phyloP scores from a whole-genome alignment of 2,113 vertebrate genomes.

The Xenus cinereus region DNA sequence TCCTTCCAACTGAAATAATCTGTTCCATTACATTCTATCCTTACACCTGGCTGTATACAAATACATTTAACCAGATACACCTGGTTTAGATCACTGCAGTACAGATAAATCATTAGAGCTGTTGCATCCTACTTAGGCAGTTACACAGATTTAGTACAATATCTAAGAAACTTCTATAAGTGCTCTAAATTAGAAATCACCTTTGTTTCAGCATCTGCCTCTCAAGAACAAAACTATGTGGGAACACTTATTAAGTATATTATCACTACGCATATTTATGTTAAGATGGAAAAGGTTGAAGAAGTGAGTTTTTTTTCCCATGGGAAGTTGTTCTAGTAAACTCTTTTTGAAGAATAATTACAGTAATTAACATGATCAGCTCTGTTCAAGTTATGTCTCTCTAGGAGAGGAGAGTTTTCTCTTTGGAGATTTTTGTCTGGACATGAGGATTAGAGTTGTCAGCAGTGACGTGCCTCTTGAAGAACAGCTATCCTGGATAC shows the following conservation, averaged over 20 bases:
- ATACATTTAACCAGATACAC: neutral
- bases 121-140: neutral
- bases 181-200: neutral
- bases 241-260: neutral
- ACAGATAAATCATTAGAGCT: neutral
- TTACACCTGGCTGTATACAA: neutral
- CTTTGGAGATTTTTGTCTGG: constrained; percentile 10
- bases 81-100: neutral
- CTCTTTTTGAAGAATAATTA: constrained; percentile 16
- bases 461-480: neutral
- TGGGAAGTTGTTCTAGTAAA: neutral
- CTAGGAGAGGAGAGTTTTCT: neutral
- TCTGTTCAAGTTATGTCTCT: neutral
- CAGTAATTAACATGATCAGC: neutral
- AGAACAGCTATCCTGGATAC: neutral
- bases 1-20: neutral
- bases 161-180: neutral
- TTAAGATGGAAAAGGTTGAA: neutral
- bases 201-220: neutral
- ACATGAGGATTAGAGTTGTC: constrained; percentile 24
- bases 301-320: neutral
- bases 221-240: neutral
- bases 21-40: neutral
- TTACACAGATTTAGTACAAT: accelerated
- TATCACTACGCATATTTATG: neutral